Evolutionary conservation across 2,797 vertebrate species (phyloP).

Genomic region (Peromyscus aztecus): DNA sequence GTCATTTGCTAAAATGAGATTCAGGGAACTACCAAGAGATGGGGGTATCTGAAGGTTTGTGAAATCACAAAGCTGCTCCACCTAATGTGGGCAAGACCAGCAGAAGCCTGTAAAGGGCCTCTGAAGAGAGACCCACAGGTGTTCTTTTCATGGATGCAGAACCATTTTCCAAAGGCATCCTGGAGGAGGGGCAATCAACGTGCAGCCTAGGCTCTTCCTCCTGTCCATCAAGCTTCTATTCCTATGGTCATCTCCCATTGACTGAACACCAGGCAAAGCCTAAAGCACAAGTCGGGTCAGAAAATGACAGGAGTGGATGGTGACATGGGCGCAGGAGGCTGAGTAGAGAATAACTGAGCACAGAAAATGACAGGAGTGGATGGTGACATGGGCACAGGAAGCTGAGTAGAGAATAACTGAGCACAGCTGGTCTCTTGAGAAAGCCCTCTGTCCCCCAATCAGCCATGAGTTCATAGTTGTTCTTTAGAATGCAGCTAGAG

Average conservation of each 20-base stretch:
- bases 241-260: neutral
- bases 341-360: neutral
- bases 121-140: neutral
- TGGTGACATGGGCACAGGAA: neutral
- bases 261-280: neutral
- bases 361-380: neutral
- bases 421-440: neutral
- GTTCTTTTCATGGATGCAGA: neutral
- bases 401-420: neutral
- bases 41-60: neutral
- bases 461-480: rapidly evolving
- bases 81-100: neutral
- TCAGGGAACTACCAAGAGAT: neutral
- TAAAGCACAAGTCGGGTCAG: neutral
- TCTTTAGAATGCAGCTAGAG: neutral
- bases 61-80: neutral
- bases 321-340: too few species aligned
- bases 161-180: neutral
- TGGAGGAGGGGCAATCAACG: neutral
- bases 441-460: neutral
- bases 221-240: neutral
- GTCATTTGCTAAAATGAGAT: neutral
- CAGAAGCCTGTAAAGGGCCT: neutral
- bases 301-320: neutral
- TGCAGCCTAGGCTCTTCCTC: neutral